Evolutionary conservation across 2,888 invertebrate species (phyloP).

Genomic region (Napeogenes sylphis): DNA sequence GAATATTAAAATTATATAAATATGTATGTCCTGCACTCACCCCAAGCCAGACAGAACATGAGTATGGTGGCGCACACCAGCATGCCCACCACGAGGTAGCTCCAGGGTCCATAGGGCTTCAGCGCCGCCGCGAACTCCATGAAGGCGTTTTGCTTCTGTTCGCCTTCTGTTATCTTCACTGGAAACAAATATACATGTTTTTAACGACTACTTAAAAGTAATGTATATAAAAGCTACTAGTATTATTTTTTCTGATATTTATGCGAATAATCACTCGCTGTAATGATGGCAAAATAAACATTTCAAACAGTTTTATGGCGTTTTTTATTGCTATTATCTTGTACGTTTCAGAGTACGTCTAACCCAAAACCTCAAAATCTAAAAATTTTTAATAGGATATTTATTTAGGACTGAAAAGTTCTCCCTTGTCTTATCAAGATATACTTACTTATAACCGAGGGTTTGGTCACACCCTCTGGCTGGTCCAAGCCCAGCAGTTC

Average conservation of each 20-base stretch:
- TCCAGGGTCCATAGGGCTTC: slow-evolving; percentile 85
- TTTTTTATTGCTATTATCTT: too few species aligned
- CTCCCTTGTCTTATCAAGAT: too few species aligned
- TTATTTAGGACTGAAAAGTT: too few species aligned
- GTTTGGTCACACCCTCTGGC: slow-evolving; percentile 62
- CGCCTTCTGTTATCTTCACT: slow-evolving; percentile 70
- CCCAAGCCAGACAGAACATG: slow-evolving; percentile 84
- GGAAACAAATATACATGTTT: slow-evolving; percentile 38
- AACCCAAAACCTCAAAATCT: too few species aligned
- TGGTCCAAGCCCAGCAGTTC: slow-evolving; percentile 64
- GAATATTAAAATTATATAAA: not conserved
- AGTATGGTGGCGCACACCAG: slow-evolving; percentile 82
- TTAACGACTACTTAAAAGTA: not conserved
- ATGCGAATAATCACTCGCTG: too few species aligned
- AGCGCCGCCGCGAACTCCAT: slow-evolving; percentile 77
- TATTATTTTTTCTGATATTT: too few species aligned
- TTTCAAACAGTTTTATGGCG: too few species aligned
- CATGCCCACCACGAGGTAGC: slow-evolving; percentile 84
- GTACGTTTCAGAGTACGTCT: too few species aligned
- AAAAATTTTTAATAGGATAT: too few species aligned
- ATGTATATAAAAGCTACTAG: too few species aligned
- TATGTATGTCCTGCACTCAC: slow-evolving; percentile 44
- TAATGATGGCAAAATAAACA: too few species aligned
- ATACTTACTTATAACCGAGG: slow-evolving; percentile 70
- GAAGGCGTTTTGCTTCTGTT: slow-evolving; percentile 66